These are phyloP conservation scores for Notothenia rossii DNA, from an alignment of 2,113 vertebrate genomes.

Conservation along the genomic window DNA sequence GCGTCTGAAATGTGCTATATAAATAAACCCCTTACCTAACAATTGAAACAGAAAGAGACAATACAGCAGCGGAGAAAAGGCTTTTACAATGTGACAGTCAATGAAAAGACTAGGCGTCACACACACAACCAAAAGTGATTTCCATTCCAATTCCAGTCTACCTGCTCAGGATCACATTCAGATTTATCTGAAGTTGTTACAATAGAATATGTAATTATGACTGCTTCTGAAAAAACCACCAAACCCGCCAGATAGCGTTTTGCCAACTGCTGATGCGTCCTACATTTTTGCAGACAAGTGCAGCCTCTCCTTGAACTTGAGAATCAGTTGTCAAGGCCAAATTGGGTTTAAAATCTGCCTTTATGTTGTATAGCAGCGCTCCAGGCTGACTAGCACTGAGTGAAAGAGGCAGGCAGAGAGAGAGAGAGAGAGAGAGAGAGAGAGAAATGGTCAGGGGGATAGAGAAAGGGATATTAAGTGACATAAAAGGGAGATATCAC, in stretches of 20 bases:
- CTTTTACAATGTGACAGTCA: conserved; percentile 7
- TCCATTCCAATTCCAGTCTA: conserved; percentile 29
- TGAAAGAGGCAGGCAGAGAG: conserved; percentile 37
- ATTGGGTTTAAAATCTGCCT: conserved; percentile 65
- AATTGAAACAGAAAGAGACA: conserved; percentile 45
- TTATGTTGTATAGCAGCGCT: conserved; percentile 54
- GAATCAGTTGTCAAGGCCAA: conserved; percentile 56
- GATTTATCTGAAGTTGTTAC: neutral
- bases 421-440: neutral
- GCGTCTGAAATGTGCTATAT: too few species aligned
- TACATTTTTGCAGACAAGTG: conserved; percentile 7
- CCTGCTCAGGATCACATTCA: conserved; percentile 1
- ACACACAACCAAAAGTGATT: conserved; percentile 16
- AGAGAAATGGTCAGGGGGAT: conserved; percentile 49
- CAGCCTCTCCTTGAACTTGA: conserved; percentile 6
- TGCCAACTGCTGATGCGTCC: neutral
- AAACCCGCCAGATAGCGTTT: conserved; percentile 1
- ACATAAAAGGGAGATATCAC: conserved; percentile 73
- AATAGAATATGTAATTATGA: neutral
- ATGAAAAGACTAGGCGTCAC: conserved; percentile 12
- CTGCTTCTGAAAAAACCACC: neutral
- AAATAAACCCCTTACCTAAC: conserved; percentile 5
- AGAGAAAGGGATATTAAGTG: conserved; percentile 69
- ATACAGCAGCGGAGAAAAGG: conserved; percentile 7
- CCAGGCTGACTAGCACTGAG: conserved; percentile 44